These are phyloP conservation scores for Drosophila insularis DNA, from an alignment of 1,140 invertebrate genomes.

Conservation along the genomic window DNA sequence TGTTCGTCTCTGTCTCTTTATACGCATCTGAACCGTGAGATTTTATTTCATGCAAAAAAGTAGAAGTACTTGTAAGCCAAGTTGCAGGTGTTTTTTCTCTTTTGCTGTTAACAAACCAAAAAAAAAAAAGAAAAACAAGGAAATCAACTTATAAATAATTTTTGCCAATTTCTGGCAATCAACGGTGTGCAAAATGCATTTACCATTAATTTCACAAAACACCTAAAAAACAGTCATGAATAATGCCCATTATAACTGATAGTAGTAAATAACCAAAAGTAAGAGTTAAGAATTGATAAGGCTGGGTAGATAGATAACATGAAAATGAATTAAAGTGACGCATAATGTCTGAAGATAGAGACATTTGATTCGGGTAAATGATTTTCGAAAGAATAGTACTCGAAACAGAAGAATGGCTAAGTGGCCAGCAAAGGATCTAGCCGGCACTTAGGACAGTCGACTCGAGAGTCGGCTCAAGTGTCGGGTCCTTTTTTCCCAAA, in stretches of 20 bases:
- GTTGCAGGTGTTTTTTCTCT: slow-evolving; percentile 66
- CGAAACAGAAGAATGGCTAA: slow-evolving; percentile 47
- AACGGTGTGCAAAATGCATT: background rate
- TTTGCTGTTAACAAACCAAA: slow-evolving; percentile 30
- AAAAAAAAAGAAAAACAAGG: slow-evolving; percentile 45
- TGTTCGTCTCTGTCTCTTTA: slow-evolving; percentile 43
- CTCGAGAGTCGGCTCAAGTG: slow-evolving; percentile 37
- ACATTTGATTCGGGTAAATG: slow-evolving; percentile 17
- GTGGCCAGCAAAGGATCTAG: slow-evolving; percentile 60
- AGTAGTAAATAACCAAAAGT: background rate
- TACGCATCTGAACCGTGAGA: slow-evolving; percentile 81
- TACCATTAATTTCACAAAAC: background rate
- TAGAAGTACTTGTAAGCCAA: slow-evolving; percentile 68
- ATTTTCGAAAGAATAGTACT: slow-evolving; percentile 51
- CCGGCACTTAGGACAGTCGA: slow-evolving; percentile 40
- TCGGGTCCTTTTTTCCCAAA: slow-evolving; percentile 29
- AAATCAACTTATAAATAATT: slow-evolving; percentile 76
- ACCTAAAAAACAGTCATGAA: background rate
- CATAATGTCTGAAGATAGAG: background rate
- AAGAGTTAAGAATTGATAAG: background rate
- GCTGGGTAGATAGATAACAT: background rate
- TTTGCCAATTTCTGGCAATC: slow-evolving; percentile 22
- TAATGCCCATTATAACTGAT: background rate
- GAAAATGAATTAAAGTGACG: slow-evolving; percentile 28
- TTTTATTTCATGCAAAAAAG: slow-evolving; percentile 80